Evolutionary conservation across 2,113 vertebrate genomes (phyloP), one percentile per base, ranked within the genome.

Genomic region (Cyphomyrus discorhynchus): DNA sequence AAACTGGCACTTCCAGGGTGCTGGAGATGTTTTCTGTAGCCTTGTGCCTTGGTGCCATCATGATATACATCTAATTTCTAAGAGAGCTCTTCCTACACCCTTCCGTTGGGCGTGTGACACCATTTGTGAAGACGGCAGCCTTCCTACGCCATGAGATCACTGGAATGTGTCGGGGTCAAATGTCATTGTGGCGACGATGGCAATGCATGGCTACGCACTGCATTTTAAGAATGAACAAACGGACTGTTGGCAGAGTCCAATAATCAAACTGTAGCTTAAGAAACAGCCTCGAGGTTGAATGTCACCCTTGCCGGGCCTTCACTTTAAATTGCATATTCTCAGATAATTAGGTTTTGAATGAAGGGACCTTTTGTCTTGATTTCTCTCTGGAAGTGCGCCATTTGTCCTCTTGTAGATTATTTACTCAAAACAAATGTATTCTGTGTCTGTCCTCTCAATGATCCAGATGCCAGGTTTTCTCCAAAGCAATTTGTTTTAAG

Each of bases 311-410:
- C 45, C 1, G 31, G 46, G 46, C 10, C 13, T 88, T 80, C 13
- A 3, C 62, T 74, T 88, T 80, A 77, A 52, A 52, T 19, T 50
- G 66, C 66, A 66, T 66, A 35, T 52, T 70, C 24, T 46, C 6
- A 62, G 58, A 88, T 88, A 88, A 88, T 88, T 77, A 74, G 88
- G 62, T 74, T 88, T 46, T 88, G 88, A 77, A 19, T 88, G 66
- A 88, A 77, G 66, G 62, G 31, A 19, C 66, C 66, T 42, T 88
- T 88, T 80, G 62, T 88, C 66, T 88, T 80, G 35, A 35, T 39
- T 80, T 80, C 74, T 80, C 74, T 80, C 46, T 77, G 83, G 47
- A 88, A 88, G 88, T 74, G n/a, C 31, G 45, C 27, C 45, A 88
- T 88, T 70, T 88, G 62, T 88, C 66, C 53, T 45, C 74, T 39